Evolutionary conservation across 2,888 invertebrate genomes (phyloP), one percentile per base, ranked within the genome.

Genomic region (Oscheius sp.): DNA sequence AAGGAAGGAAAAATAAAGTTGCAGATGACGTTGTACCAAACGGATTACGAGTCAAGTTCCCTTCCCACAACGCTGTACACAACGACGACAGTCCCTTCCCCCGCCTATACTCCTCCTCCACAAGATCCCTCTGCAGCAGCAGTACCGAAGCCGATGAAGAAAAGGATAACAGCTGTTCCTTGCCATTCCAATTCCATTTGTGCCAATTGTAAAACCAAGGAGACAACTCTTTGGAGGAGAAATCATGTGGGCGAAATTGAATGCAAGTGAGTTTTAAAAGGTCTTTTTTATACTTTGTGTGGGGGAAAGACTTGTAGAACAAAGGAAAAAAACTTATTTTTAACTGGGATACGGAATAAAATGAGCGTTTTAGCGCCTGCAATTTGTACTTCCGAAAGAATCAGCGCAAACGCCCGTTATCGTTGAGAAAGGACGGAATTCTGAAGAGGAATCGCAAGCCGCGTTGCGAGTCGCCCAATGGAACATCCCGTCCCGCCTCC

Each of bases 171-270:
- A 76, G 81, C 81, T 2, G 81, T 81, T 12, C 75, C 74, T 37
- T 81, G 81, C 46, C 81, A 81, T 72, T 74, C 76, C 25, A 81
- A 81, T 58, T 79, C 79, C 27, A 67, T 78, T 12, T 81, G 81
- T 55, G 76, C 78, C 25, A 81, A 81, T 52, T 81, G 81, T 64
- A 75, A 75, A 31, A 81, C 81, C 10, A 72, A 79, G 10, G 79
- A 79, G 53, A 81, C 81, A 15, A 79, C 79, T 27, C 37, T 81
- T 39, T 79, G 79, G 79, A 72, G 79, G 69, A 68, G 79, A 65
- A 75, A 75, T 46, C 75, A 75, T 4, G 72, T 71, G 39, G 79
- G 79, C 8, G 76, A 75, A 25, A 76, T 77, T 23, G 79, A 79
- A 72, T 79, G 79, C 79, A 79, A 79, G 79, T 79, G 48, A 68